phyloP scores from a whole-genome alignment of 2,113 vertebrate genomes.

The Piprites chloris region DNA sequence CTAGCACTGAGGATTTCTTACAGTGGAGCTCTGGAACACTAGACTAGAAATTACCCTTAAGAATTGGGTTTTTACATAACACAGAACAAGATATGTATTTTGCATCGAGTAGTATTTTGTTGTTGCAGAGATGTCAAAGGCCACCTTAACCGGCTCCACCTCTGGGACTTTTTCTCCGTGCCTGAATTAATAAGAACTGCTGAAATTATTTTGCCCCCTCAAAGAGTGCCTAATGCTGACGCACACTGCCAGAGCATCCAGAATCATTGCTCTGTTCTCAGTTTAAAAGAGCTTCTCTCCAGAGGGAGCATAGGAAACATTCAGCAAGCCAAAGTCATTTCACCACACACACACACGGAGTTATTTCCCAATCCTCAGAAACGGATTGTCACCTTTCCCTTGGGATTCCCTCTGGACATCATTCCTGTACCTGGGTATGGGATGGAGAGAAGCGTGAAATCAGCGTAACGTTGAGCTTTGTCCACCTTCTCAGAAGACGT shows the following conservation, averaged over 20 bases:
- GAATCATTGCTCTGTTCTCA: neutral
- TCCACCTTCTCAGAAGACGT: conserved; percentile 98
- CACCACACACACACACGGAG: neutral
- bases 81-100: neutral
- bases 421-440: conserved; percentile 91
- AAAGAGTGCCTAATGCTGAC: neutral
- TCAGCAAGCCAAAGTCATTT: neutral
- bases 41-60: neutral
- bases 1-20: neutral
- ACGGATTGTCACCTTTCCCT: conserved; percentile 22
- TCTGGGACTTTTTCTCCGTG: neutral
- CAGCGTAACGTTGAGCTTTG: conserved; percentile 97
- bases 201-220: neutral
- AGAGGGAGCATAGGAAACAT: neutral
- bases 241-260: neutral
- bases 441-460: conserved; percentile 96
- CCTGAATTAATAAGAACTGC: neutral
- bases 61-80: neutral
- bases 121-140: neutral
- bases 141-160: neutral
- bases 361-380: conserved; percentile 10
- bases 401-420: conserved; percentile 19
- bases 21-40: neutral
- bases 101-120: neutral
- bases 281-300: neutral